A percentile compares a stretch with the other conserved stretches of the same genome.
phyloP scores from a whole-genome alignment of 35 echinoderm and acorn worm species.

The Anneissia japonica region DNA sequence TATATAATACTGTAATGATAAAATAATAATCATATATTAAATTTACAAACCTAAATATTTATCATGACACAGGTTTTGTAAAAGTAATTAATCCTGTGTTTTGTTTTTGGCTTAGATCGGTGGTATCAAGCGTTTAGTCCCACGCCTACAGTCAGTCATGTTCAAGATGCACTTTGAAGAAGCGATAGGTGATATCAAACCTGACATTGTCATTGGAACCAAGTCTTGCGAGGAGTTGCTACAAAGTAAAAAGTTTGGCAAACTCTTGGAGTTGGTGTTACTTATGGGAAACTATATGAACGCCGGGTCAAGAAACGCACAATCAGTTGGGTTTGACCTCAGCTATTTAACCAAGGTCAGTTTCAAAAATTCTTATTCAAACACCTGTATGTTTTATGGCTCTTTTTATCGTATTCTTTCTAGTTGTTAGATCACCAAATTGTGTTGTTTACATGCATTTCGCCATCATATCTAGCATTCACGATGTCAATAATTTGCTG shows the following conservation, averaged over 20 bases:
- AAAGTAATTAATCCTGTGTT: too few relatives aligned
- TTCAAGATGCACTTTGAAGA: slow-evolving; percentile 91
- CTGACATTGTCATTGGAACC: slow-evolving; percentile 80
- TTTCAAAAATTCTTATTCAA: background rate
- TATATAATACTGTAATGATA: too few relatives aligned
- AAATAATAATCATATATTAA: too few relatives aligned
- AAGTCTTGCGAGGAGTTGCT: slow-evolving; percentile 84
- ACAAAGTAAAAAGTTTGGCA: slow-evolving; percentile 64
- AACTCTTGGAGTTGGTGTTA: slow-evolving; percentile 64
- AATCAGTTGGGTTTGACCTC: slow-evolving; percentile 87
- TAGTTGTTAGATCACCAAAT: too few relatives aligned
- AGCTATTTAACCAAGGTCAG: slow-evolving; percentile 91
- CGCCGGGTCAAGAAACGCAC: slow-evolving; percentile 75
- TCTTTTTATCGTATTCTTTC: background rate
- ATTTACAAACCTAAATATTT: too few relatives aligned
- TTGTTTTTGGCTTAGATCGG: slow-evolving; percentile 55
- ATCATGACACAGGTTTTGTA: too few relatives aligned
- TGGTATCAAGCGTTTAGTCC: slow-evolving; percentile 56
- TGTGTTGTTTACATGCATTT: too few relatives aligned
- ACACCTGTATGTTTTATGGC: background rate
- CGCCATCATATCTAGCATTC: too few relatives aligned
- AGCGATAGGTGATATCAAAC: slow-evolving; percentile 78
- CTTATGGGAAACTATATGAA: slow-evolving; percentile 99
- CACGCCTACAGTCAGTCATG: slow-evolving; percentile 77
- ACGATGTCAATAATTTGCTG: too few relatives aligned